These are phyloP conservation scores for Mya arenaria DNA, from an alignment of 1,140 invertebrate species.

Conservation along the genomic window DNA sequence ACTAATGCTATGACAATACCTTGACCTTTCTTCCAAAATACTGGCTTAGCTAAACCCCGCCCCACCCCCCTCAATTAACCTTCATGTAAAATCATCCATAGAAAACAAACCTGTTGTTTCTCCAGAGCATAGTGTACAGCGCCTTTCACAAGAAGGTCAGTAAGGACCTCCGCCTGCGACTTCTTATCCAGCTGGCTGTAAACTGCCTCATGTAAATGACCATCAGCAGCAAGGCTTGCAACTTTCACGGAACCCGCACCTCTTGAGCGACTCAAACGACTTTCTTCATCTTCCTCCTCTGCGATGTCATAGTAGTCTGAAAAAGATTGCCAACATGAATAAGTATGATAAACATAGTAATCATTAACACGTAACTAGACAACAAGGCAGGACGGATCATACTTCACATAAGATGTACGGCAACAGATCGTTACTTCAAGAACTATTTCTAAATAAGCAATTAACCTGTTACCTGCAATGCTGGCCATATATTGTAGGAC, in stretches of 20 bases:
- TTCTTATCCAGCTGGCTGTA: slow-evolving; percentile 75
- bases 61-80: no score
- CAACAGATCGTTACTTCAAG: no score
- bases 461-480: no score
- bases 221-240: slow-evolving; percentile 29
- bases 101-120: slow-evolving; percentile 80
- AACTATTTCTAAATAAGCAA: no score
- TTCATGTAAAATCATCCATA: no score
- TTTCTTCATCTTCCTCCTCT: slow-evolving; percentile 42
- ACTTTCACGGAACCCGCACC: slow-evolving; percentile 45
- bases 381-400: no score
- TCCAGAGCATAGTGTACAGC: slow-evolving; percentile 79
- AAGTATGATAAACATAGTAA: not conserved
- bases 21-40: no score
- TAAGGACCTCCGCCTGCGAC: slow-evolving; percentile 77
- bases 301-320: slow-evolving; percentile 33
- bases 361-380: not conserved
- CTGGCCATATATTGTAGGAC: no score
- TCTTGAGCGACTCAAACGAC: not conserved
- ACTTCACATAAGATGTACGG: no score
- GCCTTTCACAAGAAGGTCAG: slow-evolving; percentile 80
- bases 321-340: not conserved
- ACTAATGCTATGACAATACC: no score
- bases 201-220: slow-evolving; percentile 64
- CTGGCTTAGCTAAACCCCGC: no score